Evolutionary conservation across 2,113 vertebrate species (phyloP).

Genomic region (Rhineura floridana): DNA sequence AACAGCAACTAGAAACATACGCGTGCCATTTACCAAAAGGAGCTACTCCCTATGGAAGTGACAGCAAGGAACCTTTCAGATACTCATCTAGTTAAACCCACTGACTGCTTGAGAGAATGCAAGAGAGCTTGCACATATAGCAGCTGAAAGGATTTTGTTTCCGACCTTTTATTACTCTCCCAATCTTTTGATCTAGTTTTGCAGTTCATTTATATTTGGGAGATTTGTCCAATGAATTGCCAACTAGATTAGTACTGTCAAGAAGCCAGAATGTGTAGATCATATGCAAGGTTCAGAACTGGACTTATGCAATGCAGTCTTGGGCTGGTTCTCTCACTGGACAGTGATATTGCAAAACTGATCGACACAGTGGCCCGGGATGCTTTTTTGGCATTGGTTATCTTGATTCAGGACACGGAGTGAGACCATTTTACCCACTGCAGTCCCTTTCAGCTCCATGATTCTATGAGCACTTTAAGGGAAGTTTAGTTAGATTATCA

Average conservation of each 20-base stretch:
- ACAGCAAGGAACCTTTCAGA: conserved; percentile 17
- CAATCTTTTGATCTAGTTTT: conserved; percentile 11
- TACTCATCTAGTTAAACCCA: neutral
- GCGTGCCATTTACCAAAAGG: conserved; percentile 25
- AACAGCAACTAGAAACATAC: conserved; percentile 37
- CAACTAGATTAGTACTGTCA: neutral
- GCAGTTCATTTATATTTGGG: too few species aligned
- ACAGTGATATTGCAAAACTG: neutral
- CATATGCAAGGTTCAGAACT: neutral
- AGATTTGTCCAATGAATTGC: too few species aligned
- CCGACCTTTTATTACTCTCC: neutral
- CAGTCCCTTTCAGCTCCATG: neutral
- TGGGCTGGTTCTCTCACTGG: neutral
- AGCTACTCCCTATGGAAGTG: conserved; percentile 31
- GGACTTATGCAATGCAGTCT: neutral
- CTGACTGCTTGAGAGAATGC: too few species aligned
- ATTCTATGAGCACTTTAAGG: neutral
- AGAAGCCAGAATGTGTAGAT: neutral
- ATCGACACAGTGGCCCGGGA: neutral
- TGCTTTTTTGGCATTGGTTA: neutral
- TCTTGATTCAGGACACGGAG: neutral
- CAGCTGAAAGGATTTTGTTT: neutral
- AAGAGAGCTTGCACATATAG: too few species aligned
- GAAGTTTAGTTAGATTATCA: neutral
- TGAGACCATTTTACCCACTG: neutral